Conservation (phyloP, 2,113 vertebrate species). For the Alectura lathami region DNA sequence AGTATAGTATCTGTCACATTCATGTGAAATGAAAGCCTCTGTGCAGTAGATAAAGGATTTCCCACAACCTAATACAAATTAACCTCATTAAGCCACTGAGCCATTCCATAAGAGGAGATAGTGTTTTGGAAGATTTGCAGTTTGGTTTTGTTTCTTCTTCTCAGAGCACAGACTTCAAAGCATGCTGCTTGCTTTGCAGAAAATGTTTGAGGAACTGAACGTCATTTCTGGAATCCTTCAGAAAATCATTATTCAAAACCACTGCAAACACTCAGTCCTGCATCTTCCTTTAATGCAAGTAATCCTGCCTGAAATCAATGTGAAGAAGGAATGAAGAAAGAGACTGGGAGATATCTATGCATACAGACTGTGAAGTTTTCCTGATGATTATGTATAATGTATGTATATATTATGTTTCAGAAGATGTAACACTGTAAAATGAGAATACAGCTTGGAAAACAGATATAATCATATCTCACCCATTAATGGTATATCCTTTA, state of each 20-base stretch:
- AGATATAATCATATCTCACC: not conserved
- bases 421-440: not conserved
- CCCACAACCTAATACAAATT: conserved; percentile 27
- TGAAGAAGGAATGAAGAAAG: not conserved
- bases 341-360: not conserved
- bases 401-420: not conserved
- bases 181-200: not conserved
- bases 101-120: not conserved
- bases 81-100: conserved; percentile 20
- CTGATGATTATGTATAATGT: not conserved
- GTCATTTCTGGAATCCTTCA: not conserved
- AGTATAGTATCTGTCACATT: conserved; percentile 13
- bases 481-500: not conserved
- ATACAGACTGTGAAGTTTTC: not conserved
- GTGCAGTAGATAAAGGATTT: conserved; percentile 9
- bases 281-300: not conserved
- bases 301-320: not conserved
- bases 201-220: not conserved
- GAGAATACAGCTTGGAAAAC: not conserved
- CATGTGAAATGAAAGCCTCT: conserved; percentile 12
- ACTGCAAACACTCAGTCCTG: not conserved
- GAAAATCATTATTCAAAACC: conserved; percentile 28
- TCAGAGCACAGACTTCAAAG: conserved; percentile 2
- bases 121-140: not conserved
- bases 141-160: conserved; percentile 11